Evolutionary conservation across 1,140 invertebrate genomes (phyloP), one percentile per base, ranked within the genome.

Genomic region (Caerostris darwini): DNA sequence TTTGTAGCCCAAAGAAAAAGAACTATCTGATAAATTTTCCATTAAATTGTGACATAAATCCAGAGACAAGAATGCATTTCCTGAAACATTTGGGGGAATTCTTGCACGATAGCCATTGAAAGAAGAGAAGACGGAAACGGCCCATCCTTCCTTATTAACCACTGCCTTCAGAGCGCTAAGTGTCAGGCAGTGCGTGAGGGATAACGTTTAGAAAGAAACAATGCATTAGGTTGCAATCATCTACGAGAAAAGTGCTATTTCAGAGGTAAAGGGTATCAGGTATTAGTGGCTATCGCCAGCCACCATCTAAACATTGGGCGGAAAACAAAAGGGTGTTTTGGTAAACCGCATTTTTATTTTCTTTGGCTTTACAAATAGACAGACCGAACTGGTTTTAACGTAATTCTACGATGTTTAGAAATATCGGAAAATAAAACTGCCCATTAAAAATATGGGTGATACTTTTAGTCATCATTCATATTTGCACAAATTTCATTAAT

Each of bases 181-280:
- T n/a, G 14, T 34, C n/a, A 58, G 54, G n/a, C 82, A 57, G 82
- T 85, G 82, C 82, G 82, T 85, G 82, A 85, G 54, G 82, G 19
- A 17, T 10, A 77, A 77, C 50, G 8, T 50, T 77, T 77, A 77
- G 34, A 53, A 61, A 53, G 85, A 87, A 87, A 87, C 85, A 87
- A 87, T 87, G 59, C 54, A 3, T n/a, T 50, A 34, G 19, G 85
- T 56, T 87, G 85, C 85, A 87, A 50, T 85, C 54, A 57, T 58
- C 53, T 17, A 57, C 7, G 34, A 77, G 19, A 85, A 56, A 58
- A 50, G 71, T 34, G 53, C 34, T 10, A 77, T 50, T 34, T 77
- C 50, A 12, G 61, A 53, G 71, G 7, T 34, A 77, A 12, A 53
- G 69, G 34, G 19, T 77, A 53, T 77, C 19, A 34, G 34, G 69